These are phyloP conservation scores for Samia ricini DNA, from an alignment of 1,140 invertebrate species.

Conservation along the genomic window DNA sequence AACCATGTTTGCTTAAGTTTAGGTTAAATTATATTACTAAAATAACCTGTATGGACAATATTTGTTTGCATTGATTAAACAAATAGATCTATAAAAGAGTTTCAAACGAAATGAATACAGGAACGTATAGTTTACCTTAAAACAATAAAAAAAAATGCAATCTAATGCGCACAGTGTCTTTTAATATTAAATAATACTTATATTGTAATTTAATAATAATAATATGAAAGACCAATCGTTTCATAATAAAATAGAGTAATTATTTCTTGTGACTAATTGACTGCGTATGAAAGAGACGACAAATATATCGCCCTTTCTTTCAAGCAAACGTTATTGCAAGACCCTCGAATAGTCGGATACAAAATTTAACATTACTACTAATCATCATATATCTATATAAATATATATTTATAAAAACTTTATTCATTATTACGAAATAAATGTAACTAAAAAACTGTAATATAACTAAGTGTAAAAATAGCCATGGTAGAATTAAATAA, in stretches of 20 bases:
- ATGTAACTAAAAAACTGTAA: not conserved
- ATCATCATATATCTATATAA: too few relatives aligned
- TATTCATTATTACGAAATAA: too few relatives aligned
- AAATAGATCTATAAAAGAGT: not conserved
- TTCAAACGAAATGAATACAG: too few relatives aligned
- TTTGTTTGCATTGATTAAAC: not conserved
- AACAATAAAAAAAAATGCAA: slow-evolving; percentile 28
- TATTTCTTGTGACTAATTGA: slow-evolving; percentile 5
- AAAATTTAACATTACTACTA: not conserved
- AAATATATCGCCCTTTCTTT: not conserved
- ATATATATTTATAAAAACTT: too few relatives aligned
- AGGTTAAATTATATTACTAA: too few relatives aligned
- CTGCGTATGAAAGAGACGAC: not conserved
- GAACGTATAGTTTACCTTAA: not conserved
- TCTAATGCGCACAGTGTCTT: slow-evolving; percentile 32
- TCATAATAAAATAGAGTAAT: not conserved
- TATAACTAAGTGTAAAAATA: not conserved
- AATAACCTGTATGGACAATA: too few relatives aligned
- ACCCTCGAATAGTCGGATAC: not conserved
- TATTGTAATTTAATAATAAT: not conserved
- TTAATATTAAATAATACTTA: slow-evolving; percentile 12
- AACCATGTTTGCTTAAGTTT: too few relatives aligned
- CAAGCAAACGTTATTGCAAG: slow-evolving; percentile 1
- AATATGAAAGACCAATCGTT: not conserved
- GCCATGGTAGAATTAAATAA: not conserved